A percentile compares a stretch with the other conserved stretches of the same genome.
Evolutionary conservation across 30 jellyfish, hydroid and myxozoan species (phyloP).

Genomic region (Hydra vulgaris): DNA sequence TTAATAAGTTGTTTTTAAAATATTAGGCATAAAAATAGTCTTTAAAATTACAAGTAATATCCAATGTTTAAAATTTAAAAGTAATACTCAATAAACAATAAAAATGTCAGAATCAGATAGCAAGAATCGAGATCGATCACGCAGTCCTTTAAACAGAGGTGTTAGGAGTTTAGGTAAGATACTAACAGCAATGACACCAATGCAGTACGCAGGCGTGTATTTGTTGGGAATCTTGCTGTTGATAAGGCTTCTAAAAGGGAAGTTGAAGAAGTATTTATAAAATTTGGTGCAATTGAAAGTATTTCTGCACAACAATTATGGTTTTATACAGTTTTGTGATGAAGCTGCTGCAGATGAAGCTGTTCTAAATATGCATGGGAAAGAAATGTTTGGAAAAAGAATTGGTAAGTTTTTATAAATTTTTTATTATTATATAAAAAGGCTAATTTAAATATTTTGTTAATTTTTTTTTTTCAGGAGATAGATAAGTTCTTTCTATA

Average conservation of each 20-base stretch:
- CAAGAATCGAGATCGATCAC: not conserved
- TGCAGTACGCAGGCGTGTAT: conserved; percentile 73
- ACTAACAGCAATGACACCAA: conserved; percentile 77
- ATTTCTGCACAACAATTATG: conserved; percentile 71
- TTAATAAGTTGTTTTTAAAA: no score
- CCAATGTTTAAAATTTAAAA: no score
- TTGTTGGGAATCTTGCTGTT: conserved; percentile 68
- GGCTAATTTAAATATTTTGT: no score
- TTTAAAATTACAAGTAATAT: no score
- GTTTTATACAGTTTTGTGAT: conserved; percentile 64
- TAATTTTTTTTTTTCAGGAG: no score
- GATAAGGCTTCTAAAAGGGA: conserved; percentile 64
- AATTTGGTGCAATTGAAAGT: conserved; percentile 64
- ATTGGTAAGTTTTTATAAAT: conserved; percentile 80
- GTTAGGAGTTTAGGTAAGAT: conserved; percentile 30
- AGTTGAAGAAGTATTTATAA: conserved; percentile 42
- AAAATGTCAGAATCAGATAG: conserved; percentile 12
- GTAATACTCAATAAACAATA: not conserved
- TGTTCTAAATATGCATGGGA: conserved; percentile 67
- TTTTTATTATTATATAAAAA: no score
- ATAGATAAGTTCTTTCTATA: no score
- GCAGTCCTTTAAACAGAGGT: not conserved
- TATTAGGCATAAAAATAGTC: no score
- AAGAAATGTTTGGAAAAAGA: conserved; percentile 63
- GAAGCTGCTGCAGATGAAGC: conserved; percentile 74